These are phyloP conservation scores for Drosophila repleta DNA, from an alignment of 1,140 invertebrate species.

Conservation along the genomic window DNA sequence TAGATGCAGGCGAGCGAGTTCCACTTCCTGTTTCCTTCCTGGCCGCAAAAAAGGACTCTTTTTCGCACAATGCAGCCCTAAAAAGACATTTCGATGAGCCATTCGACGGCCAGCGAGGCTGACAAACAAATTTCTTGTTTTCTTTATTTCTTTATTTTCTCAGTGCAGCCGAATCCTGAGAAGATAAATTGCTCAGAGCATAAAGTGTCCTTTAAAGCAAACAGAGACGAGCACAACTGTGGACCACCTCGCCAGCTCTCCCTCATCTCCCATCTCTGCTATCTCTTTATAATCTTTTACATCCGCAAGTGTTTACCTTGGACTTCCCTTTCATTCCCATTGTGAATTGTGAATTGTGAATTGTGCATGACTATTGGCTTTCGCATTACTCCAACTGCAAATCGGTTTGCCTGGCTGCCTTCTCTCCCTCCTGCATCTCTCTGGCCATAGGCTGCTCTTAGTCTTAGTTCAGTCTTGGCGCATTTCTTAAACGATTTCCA, in stretches of 20 bases:
- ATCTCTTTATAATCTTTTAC: slow-evolving; percentile 58
- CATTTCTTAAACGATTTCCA: slow-evolving; percentile 37
- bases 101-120: slow-evolving; percentile 29
- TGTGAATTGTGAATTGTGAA: slow-evolving; percentile 65
- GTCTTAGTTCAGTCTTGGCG: slow-evolving; percentile 23
- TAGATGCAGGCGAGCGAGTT: slow-evolving; percentile 48
- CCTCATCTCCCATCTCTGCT: not conserved
- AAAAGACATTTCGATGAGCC: slow-evolving; percentile 57
- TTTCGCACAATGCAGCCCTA: slow-evolving; percentile 54
- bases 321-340: slow-evolving; percentile 66
- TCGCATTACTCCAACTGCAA: slow-evolving; percentile 62
- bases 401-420: slow-evolving; percentile 30
- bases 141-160: slow-evolving; percentile 64
- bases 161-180: slow-evolving; percentile 40
- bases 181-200: slow-evolving; percentile 77
- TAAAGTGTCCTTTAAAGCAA: slow-evolving; percentile 78
- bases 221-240: slow-evolving; percentile 43
- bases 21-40: slow-evolving; percentile 68
- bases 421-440: not conserved
- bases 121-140: slow-evolving; percentile 76
- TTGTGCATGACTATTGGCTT: slow-evolving; percentile 79
- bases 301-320: slow-evolving; percentile 80
- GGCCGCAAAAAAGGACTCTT: slow-evolving; percentile 23
- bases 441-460: not conserved
- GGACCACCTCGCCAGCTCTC: not conserved